Evolutionary conservation across 2,113 vertebrate genomes (phyloP), one percentile per base, ranked within the genome.

Genomic region (Phocoena phocoena): DNA sequence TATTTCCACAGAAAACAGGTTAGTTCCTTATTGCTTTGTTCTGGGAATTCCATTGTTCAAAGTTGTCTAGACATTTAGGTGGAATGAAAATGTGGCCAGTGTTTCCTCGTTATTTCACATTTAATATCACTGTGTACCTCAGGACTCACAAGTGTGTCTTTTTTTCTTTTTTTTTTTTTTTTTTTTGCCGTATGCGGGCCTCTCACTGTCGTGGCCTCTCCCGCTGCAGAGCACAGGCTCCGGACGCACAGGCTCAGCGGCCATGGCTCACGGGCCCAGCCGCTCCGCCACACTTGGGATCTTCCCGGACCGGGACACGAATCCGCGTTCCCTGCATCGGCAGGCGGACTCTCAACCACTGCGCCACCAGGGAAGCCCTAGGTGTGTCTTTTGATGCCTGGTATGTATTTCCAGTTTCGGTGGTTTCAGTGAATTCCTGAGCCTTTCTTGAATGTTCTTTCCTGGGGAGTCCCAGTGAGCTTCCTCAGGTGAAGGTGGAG

Each of bases 401-500:
- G 20, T 5, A 5, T 10, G 20, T 33, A 2, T n/a, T 28, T 33
- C 2, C 5, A 7, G 13, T 26, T 18, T 23, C 31, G 0, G 0
- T 17, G 73, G 13, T 26, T 18, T 23, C 26, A 0, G 0, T 17
- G 73, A 5, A 3, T 5, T 12, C 3, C 17, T 12, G 15, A 44
- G 62, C 1, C 53, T 76, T 44, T 21, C 71, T 2, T 0, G 2
- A 15, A 1, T 2, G 38, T 62, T 20, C 15, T 36, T 13, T 23
- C 10, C 36, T 14, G 68, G 1, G 17, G 7, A n/a, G 4, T 5
- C n/a, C 0, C 0, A 1, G 2, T 8, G 1, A 2, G 53, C 17
- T 17, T 13, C 9, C 28, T 62, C 2, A 1, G 44, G 9, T 7
- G 28, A 8, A 25, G 36, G 4, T 21, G 25, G 17, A 33, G 14